These are phyloP conservation scores for Monodelphis domestica DNA, from an alignment of 2,797 vertebrate genomes.

Conservation along the genomic window DNA sequence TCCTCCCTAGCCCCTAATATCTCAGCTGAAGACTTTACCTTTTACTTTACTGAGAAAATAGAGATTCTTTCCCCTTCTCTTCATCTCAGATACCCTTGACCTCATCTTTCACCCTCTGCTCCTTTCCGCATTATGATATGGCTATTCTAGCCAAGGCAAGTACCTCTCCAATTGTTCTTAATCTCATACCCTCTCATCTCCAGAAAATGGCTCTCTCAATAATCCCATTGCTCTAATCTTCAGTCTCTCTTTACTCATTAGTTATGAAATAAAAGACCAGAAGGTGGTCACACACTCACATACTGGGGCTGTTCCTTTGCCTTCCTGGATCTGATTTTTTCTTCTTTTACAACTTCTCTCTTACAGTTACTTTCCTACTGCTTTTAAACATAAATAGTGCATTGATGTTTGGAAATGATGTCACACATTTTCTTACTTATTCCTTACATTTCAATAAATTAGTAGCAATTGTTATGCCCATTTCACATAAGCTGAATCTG, in stretches of 20 bases:
- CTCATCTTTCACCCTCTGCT: not conserved
- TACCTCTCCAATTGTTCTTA: not conserved
- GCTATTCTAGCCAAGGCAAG: not conserved
- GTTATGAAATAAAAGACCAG: too few relatives aligned
- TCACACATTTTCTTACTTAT: not conserved
- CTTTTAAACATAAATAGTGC: not conserved
- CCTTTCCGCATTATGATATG: not conserved
- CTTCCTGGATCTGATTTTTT: too few relatives aligned
- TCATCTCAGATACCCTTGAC: not conserved
- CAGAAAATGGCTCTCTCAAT: not conserved
- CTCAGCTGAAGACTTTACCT: not conserved
- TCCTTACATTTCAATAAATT: not conserved
- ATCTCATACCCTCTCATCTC: not conserved
- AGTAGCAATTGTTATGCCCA: not conserved
- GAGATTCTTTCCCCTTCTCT: not conserved
- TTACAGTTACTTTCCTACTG: not conserved
- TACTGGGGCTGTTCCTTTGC: too few relatives aligned
- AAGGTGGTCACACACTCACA: too few relatives aligned
- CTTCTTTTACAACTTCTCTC: too few relatives aligned
- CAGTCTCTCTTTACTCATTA: not conserved
- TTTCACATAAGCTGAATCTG: not conserved
- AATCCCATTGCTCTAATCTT: not conserved
- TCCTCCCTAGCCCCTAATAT: not conserved
- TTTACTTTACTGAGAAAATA: not conserved
- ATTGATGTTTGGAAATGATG: not conserved